phyloP scores from a whole-genome alignment of 2,797 vertebrate species.

The Sciaenops ocellatus region DNA sequence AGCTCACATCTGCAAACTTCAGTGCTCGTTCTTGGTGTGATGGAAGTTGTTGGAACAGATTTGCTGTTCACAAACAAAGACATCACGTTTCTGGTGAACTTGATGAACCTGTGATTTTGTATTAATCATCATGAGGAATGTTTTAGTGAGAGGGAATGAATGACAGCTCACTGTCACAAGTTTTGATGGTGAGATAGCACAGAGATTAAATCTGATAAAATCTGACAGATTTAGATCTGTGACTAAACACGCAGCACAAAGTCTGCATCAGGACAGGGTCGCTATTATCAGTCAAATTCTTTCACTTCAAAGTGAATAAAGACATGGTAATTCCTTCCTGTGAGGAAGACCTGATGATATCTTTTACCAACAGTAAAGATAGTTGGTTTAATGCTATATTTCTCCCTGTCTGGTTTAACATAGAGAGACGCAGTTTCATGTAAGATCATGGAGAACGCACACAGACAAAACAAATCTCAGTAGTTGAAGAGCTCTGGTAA shows the following conservation, averaged over 20 bases:
- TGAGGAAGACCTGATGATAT: constrained; percentile 44
- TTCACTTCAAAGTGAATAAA: constrained; percentile 27
- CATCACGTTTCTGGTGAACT: constrained; percentile 1
- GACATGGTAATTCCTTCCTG: background rate
- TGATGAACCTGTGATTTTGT: background rate
- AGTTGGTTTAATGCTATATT: constrained; percentile 4
- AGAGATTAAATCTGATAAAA: constrained; percentile 6
- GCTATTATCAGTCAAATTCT: constrained; percentile 11
- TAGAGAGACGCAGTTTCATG: background rate
- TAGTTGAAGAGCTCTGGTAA: background rate
- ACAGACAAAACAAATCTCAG: constrained; percentile 32
- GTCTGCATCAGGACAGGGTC: background rate
- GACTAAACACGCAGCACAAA: constrained; percentile 8
- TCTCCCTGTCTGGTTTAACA: background rate
- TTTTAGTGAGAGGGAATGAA: background rate
- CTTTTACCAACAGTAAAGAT: constrained; percentile 13
- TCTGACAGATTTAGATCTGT: constrained; percentile 22
- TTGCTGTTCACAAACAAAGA: background rate
- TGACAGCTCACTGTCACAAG: constrained; percentile 15
- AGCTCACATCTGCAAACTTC: background rate
- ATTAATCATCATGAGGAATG: background rate
- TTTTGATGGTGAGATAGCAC: background rate
- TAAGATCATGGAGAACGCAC: background rate
- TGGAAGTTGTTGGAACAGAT: background rate
- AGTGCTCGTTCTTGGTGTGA: background rate